Evolutionary conservation across 2,797 vertebrate genomes (phyloP), one percentile per base, ranked within the genome.

Genomic region (Astyanax mexicanus): DNA sequence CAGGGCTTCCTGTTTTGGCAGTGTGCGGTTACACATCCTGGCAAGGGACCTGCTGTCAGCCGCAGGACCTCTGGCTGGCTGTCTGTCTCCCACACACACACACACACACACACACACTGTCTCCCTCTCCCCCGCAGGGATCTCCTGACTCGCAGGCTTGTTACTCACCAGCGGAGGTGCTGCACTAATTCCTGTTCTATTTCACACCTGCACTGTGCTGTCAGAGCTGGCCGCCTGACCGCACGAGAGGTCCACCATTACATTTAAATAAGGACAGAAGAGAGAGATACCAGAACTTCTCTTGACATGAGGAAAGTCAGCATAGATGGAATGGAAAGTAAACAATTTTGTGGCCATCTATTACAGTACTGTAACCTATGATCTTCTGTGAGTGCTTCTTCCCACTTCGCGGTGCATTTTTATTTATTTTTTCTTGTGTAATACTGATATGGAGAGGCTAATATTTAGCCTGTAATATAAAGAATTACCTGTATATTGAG

Each of bases 1-100:
- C 87, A 81, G 74, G 0, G 0, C 87, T 96, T 97, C 96, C 96
- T 97, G 95, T 96, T 97, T 96, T 92, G 91, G 90, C 90, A 89
- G 85, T 81, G 86, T 91, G 69, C 86, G 89, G 91, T 83, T 86
- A 90, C 88, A 88, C 90, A 94, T 96, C 95, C 93, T 93, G 93
- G 86, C 88, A 81, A 23, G 17, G 83, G 87, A 83, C 76, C 84
- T n/a, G 88, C 92, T 90, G 88, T 86, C 90, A 89, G 90, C 88
- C 78, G 86, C 91, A 91, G 91, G 89, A 86, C 90, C 88, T 92
- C 90, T 60, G 71, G 77, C 73, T 61, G 40, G 67, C 57, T 55
- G 47, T 40, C 57, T 55, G 47, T 40, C 57, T 74, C 35, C 65
- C 37, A 87, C 90, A 80, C 89, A 54, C 38, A 23, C 49, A 65